Evolutionary conservation across 2,888 invertebrate genomes (phyloP).

Genomic region (Erebia aethiops): DNA sequence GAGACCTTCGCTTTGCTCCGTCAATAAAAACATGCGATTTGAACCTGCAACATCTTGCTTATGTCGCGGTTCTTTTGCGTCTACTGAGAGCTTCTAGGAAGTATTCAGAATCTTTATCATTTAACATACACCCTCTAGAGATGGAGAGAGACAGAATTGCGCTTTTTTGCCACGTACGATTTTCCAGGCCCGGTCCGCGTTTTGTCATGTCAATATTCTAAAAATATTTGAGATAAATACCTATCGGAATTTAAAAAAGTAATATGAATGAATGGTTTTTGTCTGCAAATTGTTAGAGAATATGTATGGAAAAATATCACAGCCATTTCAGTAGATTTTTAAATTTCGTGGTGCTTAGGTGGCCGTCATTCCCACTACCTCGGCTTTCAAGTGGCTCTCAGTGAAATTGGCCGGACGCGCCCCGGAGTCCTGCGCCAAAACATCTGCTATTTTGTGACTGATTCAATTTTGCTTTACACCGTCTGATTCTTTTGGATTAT

Average conservation of each 20-base stretch:
- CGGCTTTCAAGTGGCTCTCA: conserved; percentile 57
- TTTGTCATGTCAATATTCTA: no score
- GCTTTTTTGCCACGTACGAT: no score
- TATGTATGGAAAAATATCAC: conserved; percentile 4
- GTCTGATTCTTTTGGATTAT: not conserved
- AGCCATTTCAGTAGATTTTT: conserved; percentile 14
- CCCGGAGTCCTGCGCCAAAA: conserved; percentile 48
- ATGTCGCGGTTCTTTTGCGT: no score
- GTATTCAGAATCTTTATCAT: no score
- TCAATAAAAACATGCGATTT: no score
- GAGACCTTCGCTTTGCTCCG: no score
- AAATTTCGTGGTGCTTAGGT: conserved; percentile 72
- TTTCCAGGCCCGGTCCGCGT: no score
- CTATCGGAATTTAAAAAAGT: not conserved
- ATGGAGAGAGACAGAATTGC: no score
- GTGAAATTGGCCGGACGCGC: conserved; percentile 66
- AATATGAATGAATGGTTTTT: not conserved
- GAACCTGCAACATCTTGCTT: no score
- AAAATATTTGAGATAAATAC: no score
- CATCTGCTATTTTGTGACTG: conserved; percentile 39
- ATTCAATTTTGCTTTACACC: conserved; percentile 37
- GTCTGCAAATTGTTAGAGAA: not conserved
- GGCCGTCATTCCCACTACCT: conserved; percentile 67
- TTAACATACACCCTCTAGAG: no score
- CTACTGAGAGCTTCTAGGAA: no score